Conservation (phyloP, 2,113 vertebrate genomes). For the Anseranas semipalmata region DNA sequence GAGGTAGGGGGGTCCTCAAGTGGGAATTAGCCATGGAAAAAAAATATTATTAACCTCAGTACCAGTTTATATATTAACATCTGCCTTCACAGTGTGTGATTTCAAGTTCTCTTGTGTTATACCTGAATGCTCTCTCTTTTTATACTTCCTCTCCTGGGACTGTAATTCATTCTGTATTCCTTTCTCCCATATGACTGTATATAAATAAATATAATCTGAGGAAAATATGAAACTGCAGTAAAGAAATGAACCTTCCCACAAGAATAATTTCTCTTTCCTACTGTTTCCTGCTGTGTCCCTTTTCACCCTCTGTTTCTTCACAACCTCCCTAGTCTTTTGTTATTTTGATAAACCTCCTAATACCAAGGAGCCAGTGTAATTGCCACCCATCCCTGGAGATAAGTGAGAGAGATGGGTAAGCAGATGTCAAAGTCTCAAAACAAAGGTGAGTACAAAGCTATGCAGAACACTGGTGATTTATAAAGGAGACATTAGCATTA, state of each 20-base stretch:
- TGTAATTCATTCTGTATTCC: not conserved
- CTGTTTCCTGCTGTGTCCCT: not conserved
- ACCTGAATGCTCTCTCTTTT: not conserved
- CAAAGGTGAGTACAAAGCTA: slow-evolving; percentile 58
- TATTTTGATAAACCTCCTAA: slow-evolving; percentile 50
- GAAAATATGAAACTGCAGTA: not conserved
- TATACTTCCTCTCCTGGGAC: not conserved
- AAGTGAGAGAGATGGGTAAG: slow-evolving; percentile 38
- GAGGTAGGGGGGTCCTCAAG: not conserved
- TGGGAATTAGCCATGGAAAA: not conserved
- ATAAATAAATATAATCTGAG: not conserved
- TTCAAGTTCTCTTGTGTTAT: not conserved
- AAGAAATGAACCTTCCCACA: not conserved
- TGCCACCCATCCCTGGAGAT: slow-evolving; percentile 50
- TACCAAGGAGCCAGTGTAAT: not conserved
- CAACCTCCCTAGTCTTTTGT: slow-evolving; percentile 21
- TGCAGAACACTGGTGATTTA: slow-evolving; percentile 37
- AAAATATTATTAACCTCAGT: not conserved
- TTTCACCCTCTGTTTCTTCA: slow-evolving; percentile 15
- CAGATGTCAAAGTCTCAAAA: slow-evolving; percentile 44
- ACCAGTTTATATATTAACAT: not conserved
- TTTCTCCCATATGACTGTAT: not conserved
- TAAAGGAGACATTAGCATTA: slow-evolving; percentile 48
- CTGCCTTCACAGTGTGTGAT: not conserved
- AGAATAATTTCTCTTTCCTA: not conserved